Percentiles rank a stretch among this genome's conserved stretches.
phyloP scores from a whole-genome alignment of 2,797 vertebrate genomes.

The Vultur gryphus region DNA sequence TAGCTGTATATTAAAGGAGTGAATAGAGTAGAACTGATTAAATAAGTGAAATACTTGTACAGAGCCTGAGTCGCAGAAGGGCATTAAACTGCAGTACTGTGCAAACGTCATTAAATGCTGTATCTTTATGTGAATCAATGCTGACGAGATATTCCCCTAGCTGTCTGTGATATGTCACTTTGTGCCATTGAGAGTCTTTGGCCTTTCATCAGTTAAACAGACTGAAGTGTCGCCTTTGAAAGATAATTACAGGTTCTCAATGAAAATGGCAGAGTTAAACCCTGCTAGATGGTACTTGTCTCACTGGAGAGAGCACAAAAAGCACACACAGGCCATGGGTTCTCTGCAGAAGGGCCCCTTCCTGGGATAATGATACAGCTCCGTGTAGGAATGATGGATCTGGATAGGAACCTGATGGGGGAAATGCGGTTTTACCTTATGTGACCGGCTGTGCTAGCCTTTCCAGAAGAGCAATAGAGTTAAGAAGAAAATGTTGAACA shows the following conservation, averaged over 20 bases:
- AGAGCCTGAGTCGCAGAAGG: background rate
- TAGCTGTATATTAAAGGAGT: background rate
- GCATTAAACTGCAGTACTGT: background rate
- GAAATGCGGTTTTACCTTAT: slow-evolving; percentile 5
- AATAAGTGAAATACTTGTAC: background rate
- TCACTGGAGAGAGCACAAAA: slow-evolving; percentile 53
- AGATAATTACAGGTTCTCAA: slow-evolving; percentile 76
- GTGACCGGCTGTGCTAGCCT: background rate
- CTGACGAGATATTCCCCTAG: background rate
- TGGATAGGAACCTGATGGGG: slow-evolving; percentile 3
- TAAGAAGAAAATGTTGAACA: slow-evolving; percentile 21
- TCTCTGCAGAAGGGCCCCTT: slow-evolving; percentile 62
- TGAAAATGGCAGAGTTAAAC: slow-evolving; percentile 64
- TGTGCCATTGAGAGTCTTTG: slow-evolving; percentile 18
- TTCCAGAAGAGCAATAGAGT: background rate
- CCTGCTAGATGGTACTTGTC: slow-evolving; percentile 66
- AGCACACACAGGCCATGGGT: background rate
- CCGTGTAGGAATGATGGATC: background rate
- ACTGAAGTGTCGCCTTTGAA: slow-evolving; percentile 57
- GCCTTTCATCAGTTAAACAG: slow-evolving; percentile 69
- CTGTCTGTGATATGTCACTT: slow-evolving; percentile 31
- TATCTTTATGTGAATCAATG: background rate
- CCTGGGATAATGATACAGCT: slow-evolving; percentile 70
- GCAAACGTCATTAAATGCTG: background rate
- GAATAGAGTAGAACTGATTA: slow-evolving; percentile 1